Evolutionary conservation across 2,888 invertebrate species (phyloP).

Genomic region (Meghimatium bilineatum): DNA sequence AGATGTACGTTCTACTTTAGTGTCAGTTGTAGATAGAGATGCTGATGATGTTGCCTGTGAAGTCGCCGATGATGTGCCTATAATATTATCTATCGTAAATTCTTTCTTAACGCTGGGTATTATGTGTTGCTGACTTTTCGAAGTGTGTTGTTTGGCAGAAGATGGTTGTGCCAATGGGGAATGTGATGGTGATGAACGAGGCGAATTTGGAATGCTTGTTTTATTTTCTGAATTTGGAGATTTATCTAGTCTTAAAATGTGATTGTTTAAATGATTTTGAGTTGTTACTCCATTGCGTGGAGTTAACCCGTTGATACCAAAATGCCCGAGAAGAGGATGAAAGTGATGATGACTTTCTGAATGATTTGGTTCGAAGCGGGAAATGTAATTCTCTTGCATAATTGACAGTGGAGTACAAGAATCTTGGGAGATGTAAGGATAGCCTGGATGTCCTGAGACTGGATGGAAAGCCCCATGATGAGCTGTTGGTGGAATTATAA

Average conservation of each 20-base stretch:
- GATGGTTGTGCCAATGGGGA: conserved; percentile 71
- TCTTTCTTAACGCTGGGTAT: conserved; percentile 60
- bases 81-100: conserved; percentile 81
- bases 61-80: conserved; percentile 74
- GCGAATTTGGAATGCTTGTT: conserved; percentile 22
- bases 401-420: conserved; percentile 78
- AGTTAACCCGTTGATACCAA: not conserved
- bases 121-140: not conserved
- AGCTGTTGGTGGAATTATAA: conserved; percentile 20
- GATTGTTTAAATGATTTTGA: conserved; percentile 28
- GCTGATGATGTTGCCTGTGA: conserved; percentile 38
- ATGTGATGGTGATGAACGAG: conserved; percentile 56
- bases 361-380: conserved; percentile 75
- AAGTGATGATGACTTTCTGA: conserved; percentile 36
- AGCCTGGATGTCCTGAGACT: conserved; percentile 60
- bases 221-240: not conserved
- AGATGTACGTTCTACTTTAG: not conserved
- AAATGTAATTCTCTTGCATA: conserved; percentile 81
- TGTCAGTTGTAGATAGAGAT: not conserved
- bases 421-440: conserved; percentile 77
- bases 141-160: conserved; percentile 8
- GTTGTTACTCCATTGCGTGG: not conserved
- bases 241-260: conserved; percentile 21
- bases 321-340: conserved; percentile 30
- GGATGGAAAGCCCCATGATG: conserved; percentile 54